These are phyloP conservation scores for Schizopygopsis pylzovi DNA, from an alignment of 2,797 vertebrate genomes.

Conservation along the genomic window DNA sequence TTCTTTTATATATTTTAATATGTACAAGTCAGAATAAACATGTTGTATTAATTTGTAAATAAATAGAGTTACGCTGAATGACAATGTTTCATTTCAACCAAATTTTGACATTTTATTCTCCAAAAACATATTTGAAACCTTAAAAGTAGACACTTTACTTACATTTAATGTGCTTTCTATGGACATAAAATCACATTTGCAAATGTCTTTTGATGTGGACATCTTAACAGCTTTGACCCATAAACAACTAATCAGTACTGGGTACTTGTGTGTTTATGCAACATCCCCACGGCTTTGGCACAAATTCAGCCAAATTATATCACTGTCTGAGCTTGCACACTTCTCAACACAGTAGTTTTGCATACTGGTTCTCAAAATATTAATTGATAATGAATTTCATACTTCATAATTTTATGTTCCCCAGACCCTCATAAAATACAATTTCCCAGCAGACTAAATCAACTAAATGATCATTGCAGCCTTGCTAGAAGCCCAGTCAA, in stretches of 20 bases:
- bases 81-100: too few relatives aligned
- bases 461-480: background rate
- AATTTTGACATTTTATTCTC: too few relatives aligned
- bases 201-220: too few relatives aligned
- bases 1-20: too few relatives aligned
- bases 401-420: background rate
- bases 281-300: background rate
- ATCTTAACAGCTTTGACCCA: too few relatives aligned
- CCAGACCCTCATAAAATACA: background rate
- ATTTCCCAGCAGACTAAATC: constrained; percentile 5
- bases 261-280: background rate
- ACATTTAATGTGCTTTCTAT: too few relatives aligned
- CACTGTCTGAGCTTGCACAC: background rate
- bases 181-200: too few relatives aligned
- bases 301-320: background rate
- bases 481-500: background rate
- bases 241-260: background rate
- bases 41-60: too few relatives aligned
- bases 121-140: too few relatives aligned
- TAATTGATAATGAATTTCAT: background rate
- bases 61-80: too few relatives aligned
- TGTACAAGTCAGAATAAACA: too few relatives aligned
- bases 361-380: background rate
- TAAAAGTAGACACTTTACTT: too few relatives aligned
- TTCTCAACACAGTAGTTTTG: background rate